These are phyloP conservation scores for Cataglyphis cursor DNA, from an alignment of 2,888 invertebrate species.

Conservation along the genomic window DNA sequence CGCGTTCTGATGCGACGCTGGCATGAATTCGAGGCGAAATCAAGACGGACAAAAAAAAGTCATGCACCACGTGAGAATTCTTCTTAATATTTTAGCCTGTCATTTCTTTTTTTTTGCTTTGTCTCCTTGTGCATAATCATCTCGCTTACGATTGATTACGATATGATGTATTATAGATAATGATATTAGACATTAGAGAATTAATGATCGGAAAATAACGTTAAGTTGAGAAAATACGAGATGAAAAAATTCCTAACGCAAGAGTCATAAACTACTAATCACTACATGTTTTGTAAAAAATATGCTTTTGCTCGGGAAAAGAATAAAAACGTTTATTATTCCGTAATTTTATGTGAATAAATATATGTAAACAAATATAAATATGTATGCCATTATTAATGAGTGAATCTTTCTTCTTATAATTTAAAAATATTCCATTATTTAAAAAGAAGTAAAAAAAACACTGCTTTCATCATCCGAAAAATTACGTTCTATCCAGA, in stretches of 20 bases:
- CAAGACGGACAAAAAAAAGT: slow-evolving; percentile 49
- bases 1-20: slow-evolving; percentile 59
- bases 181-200: neutral
- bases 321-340: slow-evolving; percentile 3
- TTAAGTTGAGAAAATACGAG: neutral
- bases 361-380: slow-evolving; percentile 27
- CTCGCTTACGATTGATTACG: neutral
- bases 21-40: slow-evolving; percentile 56
- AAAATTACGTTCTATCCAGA: slow-evolving; percentile 5
- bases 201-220: neutral
- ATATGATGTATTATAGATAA: slow-evolving; percentile 4
- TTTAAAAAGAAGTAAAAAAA: neutral
- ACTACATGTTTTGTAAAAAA: neutral
- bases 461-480: neutral
- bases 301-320: neutral
- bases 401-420: neutral
- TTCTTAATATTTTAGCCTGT: neutral
- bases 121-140: neutral
- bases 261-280: neutral
- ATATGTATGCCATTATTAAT: neutral
- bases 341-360: neutral
- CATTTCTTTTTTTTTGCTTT: neutral
- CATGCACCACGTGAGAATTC: slow-evolving; percentile 51
- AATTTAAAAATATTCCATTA: slow-evolving; percentile 43
- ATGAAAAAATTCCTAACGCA: neutral